Conservation (phyloP, 2,888 invertebrate genomes). For the Cryptocephalus primarius region DNA sequence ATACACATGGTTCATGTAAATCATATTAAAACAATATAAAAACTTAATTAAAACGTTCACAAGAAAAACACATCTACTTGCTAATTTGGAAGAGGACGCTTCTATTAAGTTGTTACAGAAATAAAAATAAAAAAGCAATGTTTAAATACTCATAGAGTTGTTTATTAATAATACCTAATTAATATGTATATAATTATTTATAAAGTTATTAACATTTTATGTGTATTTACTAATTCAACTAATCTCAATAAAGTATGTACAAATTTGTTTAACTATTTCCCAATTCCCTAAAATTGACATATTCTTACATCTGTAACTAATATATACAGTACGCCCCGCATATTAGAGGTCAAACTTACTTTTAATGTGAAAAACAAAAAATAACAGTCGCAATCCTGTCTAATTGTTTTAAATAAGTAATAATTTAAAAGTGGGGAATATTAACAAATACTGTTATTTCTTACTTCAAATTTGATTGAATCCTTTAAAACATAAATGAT, state of each 20-base stretch:
- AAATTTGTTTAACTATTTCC: conserved; percentile 46
- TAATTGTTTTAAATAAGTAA: conserved; percentile 19
- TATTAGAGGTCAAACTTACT: conserved; percentile 11
- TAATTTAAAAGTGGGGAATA: conserved; percentile 18
- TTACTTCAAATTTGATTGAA: neutral
- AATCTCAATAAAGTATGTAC: conserved; percentile 48
- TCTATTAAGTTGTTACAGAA: neutral
- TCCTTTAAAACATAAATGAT: no score
- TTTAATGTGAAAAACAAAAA: conserved; percentile 22
- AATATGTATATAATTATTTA: conserved; percentile 41
- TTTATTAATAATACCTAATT: conserved; percentile 40
- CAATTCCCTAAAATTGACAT: conserved; percentile 63
- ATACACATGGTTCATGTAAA: no score
- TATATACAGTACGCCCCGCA: conserved; percentile 17
- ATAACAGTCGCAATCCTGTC: conserved; percentile 33
- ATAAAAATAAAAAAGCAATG: conserved; percentile 3
- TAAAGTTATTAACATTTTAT: conserved; percentile 42
- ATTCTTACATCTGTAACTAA: conserved; percentile 50
- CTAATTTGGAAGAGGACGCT: no score
- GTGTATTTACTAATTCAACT: conserved; percentile 39
- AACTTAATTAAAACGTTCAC: no score
- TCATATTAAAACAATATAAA: no score
- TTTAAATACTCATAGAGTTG: conserved; percentile 27
- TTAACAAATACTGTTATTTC: conserved; percentile 17
- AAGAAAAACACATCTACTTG: no score